phyloP scores from a whole-genome alignment of 2,888 invertebrate genomes.

The Tanytarsus gracilentus region DNA sequence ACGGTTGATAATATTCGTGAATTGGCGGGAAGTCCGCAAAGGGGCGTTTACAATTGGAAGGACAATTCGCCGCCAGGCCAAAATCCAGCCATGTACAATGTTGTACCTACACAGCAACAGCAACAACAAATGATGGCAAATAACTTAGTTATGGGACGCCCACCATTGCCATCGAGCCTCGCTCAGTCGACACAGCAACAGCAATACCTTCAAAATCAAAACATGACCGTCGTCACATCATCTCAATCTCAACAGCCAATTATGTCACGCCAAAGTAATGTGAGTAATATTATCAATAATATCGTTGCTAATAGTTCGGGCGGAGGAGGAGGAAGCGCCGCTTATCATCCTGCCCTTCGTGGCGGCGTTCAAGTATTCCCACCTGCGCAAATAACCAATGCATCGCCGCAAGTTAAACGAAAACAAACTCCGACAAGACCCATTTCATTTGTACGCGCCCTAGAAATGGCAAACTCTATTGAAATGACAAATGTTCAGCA shows the following conservation, averaged over 20 bases:
- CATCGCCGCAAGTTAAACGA: conserved; percentile 51
- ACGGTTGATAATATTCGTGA: conserved; percentile 81
- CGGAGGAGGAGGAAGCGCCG: conserved; percentile 34
- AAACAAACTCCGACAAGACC: conserved; percentile 55
- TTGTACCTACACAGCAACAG: conserved; percentile 39
- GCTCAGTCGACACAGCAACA: conserved; percentile 43
- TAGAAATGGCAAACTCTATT: conserved; percentile 82
- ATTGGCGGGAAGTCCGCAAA: conserved; percentile 77
- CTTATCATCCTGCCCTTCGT: conserved; percentile 53
- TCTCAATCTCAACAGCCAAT: conserved; percentile 31
- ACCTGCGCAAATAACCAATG: conserved; percentile 43
- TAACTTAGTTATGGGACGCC: conserved; percentile 26
- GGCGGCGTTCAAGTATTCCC: conserved; percentile 64
- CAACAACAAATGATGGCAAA: background rate
- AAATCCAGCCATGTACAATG: conserved; percentile 38
- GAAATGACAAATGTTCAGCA: conserved; percentile 56
- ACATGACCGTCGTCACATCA: conserved; percentile 33
- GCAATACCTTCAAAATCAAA: conserved; percentile 48
- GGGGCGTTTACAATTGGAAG: conserved; percentile 71
- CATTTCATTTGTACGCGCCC: conserved; percentile 79
- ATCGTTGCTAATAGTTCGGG: conserved; percentile 22
- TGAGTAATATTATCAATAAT: conserved; percentile 21
- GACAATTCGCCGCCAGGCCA: conserved; percentile 60
- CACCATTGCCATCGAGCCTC: conserved; percentile 34
- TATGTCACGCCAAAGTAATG: conserved; percentile 20